phyloP scores from a whole-genome alignment of 2,113 vertebrate species.

The Thryonomys swinderianus region DNA sequence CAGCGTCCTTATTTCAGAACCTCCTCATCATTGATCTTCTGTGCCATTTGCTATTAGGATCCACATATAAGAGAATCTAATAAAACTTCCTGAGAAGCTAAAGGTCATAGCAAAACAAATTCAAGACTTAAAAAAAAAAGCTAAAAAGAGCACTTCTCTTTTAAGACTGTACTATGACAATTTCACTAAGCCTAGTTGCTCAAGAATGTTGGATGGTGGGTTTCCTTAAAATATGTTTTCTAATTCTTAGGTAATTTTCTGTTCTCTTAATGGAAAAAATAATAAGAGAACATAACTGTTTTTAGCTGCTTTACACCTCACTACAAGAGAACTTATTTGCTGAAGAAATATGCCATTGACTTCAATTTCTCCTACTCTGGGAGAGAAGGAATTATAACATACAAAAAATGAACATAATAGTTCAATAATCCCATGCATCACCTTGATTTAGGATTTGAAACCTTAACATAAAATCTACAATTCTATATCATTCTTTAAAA shows the following conservation, averaged over 20 bases:
- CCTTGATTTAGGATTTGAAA: background rate
- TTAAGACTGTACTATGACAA: background rate
- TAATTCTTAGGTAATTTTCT: background rate
- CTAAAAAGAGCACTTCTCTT: background rate
- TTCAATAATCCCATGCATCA: background rate
- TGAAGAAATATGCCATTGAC: background rate
- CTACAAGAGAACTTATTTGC: background rate
- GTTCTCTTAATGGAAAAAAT: background rate
- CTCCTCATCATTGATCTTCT: background rate
- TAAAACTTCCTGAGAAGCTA: background rate
- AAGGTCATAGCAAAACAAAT: background rate
- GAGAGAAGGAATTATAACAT: accelerated
- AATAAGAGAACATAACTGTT: background rate
- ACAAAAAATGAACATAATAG: background rate
- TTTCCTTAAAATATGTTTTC: background rate
- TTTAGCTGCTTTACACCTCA: background rate
- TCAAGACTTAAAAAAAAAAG: background rate
- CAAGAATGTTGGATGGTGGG: background rate
- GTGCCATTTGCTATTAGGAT: background rate
- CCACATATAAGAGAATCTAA: background rate
- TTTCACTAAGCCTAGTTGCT: background rate
- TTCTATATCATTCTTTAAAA: conserved; percentile 9
- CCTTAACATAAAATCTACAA: background rate
- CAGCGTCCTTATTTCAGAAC: too few relatives aligned
- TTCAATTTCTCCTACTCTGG: background rate